phyloP scores from a whole-genome alignment of 2,888 invertebrate species.

The Pocota personata region DNA sequence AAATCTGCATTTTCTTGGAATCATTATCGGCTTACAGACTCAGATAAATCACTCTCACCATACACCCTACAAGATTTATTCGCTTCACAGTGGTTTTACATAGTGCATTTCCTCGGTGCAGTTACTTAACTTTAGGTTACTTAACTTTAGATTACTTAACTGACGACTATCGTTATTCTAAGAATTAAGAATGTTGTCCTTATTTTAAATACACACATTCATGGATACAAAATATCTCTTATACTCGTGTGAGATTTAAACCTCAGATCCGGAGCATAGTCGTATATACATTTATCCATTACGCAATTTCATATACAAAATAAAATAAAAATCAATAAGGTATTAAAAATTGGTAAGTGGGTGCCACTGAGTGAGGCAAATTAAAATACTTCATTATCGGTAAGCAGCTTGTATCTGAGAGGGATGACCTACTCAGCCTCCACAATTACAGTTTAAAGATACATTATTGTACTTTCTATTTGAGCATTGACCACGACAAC shows the following conservation, averaged over 20 bases:
- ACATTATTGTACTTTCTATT: slow-evolving; percentile 65
- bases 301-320: background rate
- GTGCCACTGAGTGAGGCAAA: slow-evolving; percentile 22
- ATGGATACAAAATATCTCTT: no score
- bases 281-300: background rate
- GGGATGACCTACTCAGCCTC: slow-evolving; percentile 50
- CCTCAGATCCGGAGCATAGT: background rate
- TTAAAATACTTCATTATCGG: slow-evolving; percentile 32
- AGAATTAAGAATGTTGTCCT: no score
- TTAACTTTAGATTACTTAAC: no score
- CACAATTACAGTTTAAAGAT: slow-evolving; percentile 25
- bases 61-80: no score
- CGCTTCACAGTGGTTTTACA: no score
- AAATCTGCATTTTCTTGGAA: no score
- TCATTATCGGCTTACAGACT: no score
- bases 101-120: no score
- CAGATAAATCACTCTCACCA: no score
- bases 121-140: no score
- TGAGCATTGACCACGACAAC: slow-evolving; percentile 37
- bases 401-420: slow-evolving; percentile 41
- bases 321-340: background rate
- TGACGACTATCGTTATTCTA: no score
- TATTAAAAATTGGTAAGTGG: background rate
- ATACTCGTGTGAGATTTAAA: background rate
- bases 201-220: no score